A percentile compares a stretch with the other conserved stretches of the same genome.
phyloP scores from a whole-genome alignment of 1,140 invertebrate genomes.

The Sinonovacula constricta region DNA sequence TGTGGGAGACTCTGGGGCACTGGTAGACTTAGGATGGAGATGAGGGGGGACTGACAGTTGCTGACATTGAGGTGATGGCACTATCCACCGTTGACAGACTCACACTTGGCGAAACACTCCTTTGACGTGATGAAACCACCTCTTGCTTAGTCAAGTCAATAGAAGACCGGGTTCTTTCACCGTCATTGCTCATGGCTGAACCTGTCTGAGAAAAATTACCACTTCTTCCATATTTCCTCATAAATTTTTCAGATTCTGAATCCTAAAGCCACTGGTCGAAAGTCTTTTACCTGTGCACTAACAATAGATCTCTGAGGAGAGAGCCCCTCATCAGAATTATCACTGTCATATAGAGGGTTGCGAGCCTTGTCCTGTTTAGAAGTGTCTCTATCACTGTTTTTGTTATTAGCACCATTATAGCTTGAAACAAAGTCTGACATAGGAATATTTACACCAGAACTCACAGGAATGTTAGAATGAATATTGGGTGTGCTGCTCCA shows the following conservation, averaged over 20 bases:
- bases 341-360: conserved; percentile 50
- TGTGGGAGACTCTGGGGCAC: conserved; percentile 16
- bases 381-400: not conserved
- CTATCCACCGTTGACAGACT: conserved; percentile 50
- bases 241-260: conserved; percentile 45
- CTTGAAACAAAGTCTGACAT: conserved; percentile 41
- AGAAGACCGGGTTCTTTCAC: conserved; percentile 23
- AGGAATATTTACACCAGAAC: conserved; percentile 18
- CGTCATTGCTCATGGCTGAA: not conserved
- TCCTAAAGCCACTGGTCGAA: conserved; percentile 33
- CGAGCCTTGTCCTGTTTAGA: conserved; percentile 1
- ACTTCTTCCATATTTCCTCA: conserved; percentile 41
- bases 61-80: conserved; percentile 44
- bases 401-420: conserved; percentile 47
- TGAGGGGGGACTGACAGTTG: conserved; percentile 40
- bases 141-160: conserved; percentile 1
- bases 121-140: conserved; percentile 11
- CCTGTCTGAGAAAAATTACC: conserved; percentile 13
- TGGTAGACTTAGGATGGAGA: conserved; percentile 31
- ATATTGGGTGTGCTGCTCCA: conserved; percentile 43
- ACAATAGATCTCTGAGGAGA: conserved; percentile 36
- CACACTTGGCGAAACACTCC: conserved; percentile 47
- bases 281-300: conserved; percentile 41
- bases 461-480: not conserved
- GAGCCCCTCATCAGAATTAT: conserved; percentile 36